Percentiles rank a stretch among this genome's conserved stretches.
Evolutionary conservation across 53 echinoderm and acorn worm genomes (phyloP).

Genomic region (Pentamera pediparva): DNA sequence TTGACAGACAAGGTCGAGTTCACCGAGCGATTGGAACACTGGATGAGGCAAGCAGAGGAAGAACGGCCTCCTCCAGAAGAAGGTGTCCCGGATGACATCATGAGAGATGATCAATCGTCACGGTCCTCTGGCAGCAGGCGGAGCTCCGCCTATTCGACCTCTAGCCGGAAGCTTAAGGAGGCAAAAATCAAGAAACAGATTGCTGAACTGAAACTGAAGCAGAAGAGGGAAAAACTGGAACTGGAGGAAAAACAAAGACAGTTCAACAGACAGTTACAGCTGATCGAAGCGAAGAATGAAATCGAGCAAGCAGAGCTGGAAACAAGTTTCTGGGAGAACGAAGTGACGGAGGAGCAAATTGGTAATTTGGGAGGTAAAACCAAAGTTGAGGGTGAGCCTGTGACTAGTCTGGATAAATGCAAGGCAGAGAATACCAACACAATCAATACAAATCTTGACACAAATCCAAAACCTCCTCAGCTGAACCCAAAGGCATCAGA

Average conservation of each 20-base stretch:
- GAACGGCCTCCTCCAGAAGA: not conserved
- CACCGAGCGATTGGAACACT: not conserved
- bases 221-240: constrained; percentile 23
- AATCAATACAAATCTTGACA: no score
- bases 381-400: not conserved
- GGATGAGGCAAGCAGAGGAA: not conserved
- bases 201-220: constrained; percentile 27
- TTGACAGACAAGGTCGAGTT: not conserved
- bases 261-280: constrained; percentile 3
- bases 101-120: not conserved
- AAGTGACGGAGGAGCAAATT: not conserved
- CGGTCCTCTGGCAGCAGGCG: not conserved
- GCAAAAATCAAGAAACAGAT: constrained; percentile 26
- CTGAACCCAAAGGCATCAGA: constrained; percentile 15
- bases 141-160: not conserved
- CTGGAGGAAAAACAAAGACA: constrained; percentile 8
- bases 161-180: constrained; percentile 23
- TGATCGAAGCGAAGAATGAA: constrained; percentile 7
- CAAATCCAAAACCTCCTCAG: not conserved
- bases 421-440: no score
- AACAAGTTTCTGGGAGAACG: constrained; percentile 25
- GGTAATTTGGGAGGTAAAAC: not conserved
- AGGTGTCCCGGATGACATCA: no score
- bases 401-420: no score
- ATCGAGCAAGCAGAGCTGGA: constrained; percentile 15